Evolutionary conservation across 2,888 invertebrate genomes (phyloP).

Genomic region (Pecten maximus): DNA sequence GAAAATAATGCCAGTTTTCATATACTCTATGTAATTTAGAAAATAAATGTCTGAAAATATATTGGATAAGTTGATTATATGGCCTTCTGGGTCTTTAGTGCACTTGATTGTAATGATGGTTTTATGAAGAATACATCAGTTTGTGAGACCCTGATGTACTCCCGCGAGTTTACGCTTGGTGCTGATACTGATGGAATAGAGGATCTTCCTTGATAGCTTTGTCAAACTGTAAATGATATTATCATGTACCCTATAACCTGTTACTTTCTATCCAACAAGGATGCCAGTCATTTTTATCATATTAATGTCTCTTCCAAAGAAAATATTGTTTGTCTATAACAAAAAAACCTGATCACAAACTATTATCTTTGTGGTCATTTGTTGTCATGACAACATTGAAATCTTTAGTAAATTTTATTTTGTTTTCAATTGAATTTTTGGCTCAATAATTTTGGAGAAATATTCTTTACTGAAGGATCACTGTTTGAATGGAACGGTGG

Average conservation of each 20-base stretch:
- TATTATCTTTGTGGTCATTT: not conserved
- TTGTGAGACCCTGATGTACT: slow-evolving; percentile 17
- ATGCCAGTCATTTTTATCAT: not conserved
- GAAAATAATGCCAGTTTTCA: slow-evolving; percentile 16
- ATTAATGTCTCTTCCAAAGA: no score
- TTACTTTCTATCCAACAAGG: not conserved
- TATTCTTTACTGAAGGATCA: not conserved
- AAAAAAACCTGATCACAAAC: not conserved
- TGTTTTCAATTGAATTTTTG: not conserved
- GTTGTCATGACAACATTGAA: not conserved
- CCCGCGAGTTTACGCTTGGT: not conserved
- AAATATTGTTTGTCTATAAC: not conserved
- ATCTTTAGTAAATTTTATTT: not conserved
- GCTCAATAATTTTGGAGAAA: not conserved
- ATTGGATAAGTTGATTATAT: slow-evolving; percentile 28
- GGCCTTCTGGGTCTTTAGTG: slow-evolving; percentile 20
- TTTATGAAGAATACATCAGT: slow-evolving; percentile 5
- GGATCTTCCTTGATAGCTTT: not conserved
- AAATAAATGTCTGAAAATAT: slow-evolving; percentile 12
- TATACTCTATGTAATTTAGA: slow-evolving; percentile 31
- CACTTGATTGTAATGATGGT: not conserved
- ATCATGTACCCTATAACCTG: not conserved
- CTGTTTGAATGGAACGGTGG: not conserved
- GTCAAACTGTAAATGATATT: not conserved
- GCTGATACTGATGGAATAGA: not conserved